Conservation (phyloP, 2,888 invertebrate species). For the Bimastos eiseni region DNA sequence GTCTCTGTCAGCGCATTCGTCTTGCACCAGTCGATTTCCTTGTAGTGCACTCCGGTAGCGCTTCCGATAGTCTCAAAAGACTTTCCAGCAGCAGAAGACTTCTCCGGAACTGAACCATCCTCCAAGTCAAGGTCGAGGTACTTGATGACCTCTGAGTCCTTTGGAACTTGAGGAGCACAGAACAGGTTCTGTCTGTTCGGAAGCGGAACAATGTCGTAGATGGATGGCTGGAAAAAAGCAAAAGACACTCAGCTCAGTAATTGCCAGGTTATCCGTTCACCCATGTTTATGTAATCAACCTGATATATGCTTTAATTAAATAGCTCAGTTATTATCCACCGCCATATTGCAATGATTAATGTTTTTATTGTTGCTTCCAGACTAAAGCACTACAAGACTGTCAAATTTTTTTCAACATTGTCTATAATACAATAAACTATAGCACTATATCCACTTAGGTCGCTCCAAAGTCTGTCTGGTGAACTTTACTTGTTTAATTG, state of each 20-base stretch:
- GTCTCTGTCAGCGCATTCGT: conserved; percentile 89
- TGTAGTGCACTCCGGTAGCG: conserved; percentile 70
- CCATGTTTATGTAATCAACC: too few species aligned
- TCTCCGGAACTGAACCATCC: conserved; percentile 16
- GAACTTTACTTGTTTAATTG: too few species aligned
- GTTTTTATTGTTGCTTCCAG: too few species aligned
- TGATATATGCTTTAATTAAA: too few species aligned
- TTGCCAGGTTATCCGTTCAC: not conserved
- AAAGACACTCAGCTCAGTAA: not conserved
- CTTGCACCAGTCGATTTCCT: conserved; percentile 89
- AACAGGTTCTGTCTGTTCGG: not conserved
- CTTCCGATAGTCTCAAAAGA: not conserved
- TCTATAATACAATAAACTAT: too few species aligned
- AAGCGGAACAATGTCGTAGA: conserved; percentile 17
- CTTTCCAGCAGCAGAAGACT: conserved; percentile 8
- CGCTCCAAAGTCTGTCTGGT: too few species aligned
- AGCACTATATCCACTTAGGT: too few species aligned
- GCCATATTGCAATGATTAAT: too few species aligned
- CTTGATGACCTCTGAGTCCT: conserved; percentile 58
- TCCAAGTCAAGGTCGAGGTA: conserved; percentile 87
- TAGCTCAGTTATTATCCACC: too few species aligned
- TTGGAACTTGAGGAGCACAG: not conserved
- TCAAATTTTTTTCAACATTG: too few species aligned
- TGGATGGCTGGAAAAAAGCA: not conserved
- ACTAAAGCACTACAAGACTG: too few species aligned